Evolutionary conservation across 2,888 invertebrate genomes (phyloP), one percentile per base, ranked within the genome.

Genomic region (Mantis religiosa): DNA sequence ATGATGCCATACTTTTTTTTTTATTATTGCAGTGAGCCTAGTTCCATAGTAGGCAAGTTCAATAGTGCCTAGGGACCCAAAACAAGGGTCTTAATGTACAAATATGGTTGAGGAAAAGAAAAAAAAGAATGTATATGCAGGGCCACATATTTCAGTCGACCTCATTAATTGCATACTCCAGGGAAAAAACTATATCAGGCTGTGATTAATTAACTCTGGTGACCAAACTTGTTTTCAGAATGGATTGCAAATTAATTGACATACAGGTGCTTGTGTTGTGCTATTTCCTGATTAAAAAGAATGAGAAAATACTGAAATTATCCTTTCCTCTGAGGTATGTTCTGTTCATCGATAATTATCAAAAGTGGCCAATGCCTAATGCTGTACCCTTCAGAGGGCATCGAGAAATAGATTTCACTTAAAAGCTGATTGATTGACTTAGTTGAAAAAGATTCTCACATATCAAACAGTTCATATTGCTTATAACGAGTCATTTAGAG

Each of bases 201-300:
- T 94, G 94, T 94, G 94, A 94, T 93, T 93, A 93, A 93, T 93
- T 93, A 89, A 92, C 91, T 93, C 93, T 93, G 92, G 93, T 93
- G 93, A 93, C 93, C 93, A 93, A 93, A 89, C 89, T 90, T 34
- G 34, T 86, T 87, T n/a, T 30, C 71, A 86, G 81, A 86, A 81
- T 86, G 28, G 27, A 54, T 71, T 27, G 71, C 54, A 86, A 86
- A 81, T 86, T 86, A 28, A 54, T 71, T 54, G 71, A 86, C 25
- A 81, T 25, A 81, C 54, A 86, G 86, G 86, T 86, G 86, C 86
- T 85, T 85, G 85, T 85, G 85, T 85, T 84, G 84, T 47, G 20
- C 34, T 30, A 41, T 84, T 20, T 71, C 54, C 25, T 41, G 41
- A 41, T 41, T 41, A 41, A 41, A 41, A 41, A 9, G 41, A 25